A percentile compares a stretch with the other conserved stretches of the same genome.
Conservation (phyloP, 2,888 invertebrate species). For the Rhodophaea formosa region DNA sequence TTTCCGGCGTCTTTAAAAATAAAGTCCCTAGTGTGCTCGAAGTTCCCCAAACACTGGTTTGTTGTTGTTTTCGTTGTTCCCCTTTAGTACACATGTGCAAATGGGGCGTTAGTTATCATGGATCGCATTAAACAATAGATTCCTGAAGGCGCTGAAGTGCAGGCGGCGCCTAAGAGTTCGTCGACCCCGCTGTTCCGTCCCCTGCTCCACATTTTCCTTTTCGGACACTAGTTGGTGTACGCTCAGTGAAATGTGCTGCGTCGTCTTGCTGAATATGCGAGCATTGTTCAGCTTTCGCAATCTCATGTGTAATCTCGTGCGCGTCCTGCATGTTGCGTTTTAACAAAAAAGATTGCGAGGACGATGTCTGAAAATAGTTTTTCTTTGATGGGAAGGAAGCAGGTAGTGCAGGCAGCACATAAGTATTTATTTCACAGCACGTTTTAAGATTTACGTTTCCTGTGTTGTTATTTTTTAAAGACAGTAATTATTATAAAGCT, state of each 20-base stretch:
- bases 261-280: slow-evolving; percentile 66
- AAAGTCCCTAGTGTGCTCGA: slow-evolving; percentile 33
- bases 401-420: too few species aligned
- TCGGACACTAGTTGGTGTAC: slow-evolving; percentile 64
- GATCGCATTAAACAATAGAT: slow-evolving; percentile 61
- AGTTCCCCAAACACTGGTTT: slow-evolving; percentile 22
- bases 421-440: too few species aligned
- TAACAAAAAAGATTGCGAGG: slow-evolving; percentile 5
- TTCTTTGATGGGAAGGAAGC: not conserved
- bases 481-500: too few species aligned
- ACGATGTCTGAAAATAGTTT: slow-evolving; percentile 10
- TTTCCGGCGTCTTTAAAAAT: slow-evolving; percentile 45
- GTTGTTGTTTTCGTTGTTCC: slow-evolving; percentile 34
- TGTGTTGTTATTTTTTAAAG: too few species aligned
- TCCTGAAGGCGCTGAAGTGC: slow-evolving; percentile 54
- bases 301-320: slow-evolving; percentile 69
- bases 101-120: slow-evolving; percentile 54
- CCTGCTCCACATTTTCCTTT: slow-evolving; percentile 74
- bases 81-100: slow-evolving; percentile 42
- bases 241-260: slow-evolving; percentile 62
- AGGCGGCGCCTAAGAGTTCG: slow-evolving; percentile 52
- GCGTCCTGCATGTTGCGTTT: slow-evolving; percentile 30
- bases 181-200: slow-evolving; percentile 61
- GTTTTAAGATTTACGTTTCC: too few species aligned
- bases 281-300: slow-evolving; percentile 72